Evolutionary conservation across 2,797 vertebrate genomes (phyloP), one percentile per base, ranked within the genome.

Genomic region (Silurus lanzhouensis): DNA sequence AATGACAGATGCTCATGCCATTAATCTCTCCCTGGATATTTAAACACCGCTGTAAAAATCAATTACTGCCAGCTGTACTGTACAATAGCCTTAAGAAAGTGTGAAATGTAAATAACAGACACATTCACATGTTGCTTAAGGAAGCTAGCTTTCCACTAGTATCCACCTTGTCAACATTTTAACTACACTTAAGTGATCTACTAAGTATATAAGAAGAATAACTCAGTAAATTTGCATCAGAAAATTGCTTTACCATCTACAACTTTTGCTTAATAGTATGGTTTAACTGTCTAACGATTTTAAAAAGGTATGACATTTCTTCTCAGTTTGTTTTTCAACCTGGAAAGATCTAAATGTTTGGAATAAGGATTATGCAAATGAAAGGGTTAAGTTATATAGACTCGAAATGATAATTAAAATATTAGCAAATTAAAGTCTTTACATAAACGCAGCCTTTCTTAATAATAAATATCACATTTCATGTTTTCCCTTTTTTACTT

Each of bases 1-100:
- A 77, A 82, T 31, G 27, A n/a, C 58, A 27, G n/a, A 31, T 48
- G 52, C 22, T 78, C 72, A 78, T 5, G 20, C 38, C n/a, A 77
- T 82, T 77, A 31, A 68, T 77, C 17, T 82, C 17, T 46, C 84
- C 61, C 48, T 75, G 48, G 68, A 67, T 66, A 58, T 14, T n/a
- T 38, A 71, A 81, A 57, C 22, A 31, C 46, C 64, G 14, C 44
- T 75, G 22, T 27, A 64, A 84, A 75, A 67, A 55, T 63, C 22
- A 63, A 71, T 72, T 81, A 72, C 63, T 22, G 10, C 44, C 5
- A 44, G 20, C 15, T 81, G 44, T 71, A 44, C 19, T 55, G 6
- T 85, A n/a, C 55, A 71, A 70, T 25, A 20, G 55, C 20, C n/a
- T 46, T 48, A 25, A 17, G 38, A 48, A 80, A 63, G 22, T 46